Percentiles rank a stretch among this genome's conserved stretches.
Conservation (phyloP, 1,140 invertebrate species). For the Sycobia sp. region DNA sequence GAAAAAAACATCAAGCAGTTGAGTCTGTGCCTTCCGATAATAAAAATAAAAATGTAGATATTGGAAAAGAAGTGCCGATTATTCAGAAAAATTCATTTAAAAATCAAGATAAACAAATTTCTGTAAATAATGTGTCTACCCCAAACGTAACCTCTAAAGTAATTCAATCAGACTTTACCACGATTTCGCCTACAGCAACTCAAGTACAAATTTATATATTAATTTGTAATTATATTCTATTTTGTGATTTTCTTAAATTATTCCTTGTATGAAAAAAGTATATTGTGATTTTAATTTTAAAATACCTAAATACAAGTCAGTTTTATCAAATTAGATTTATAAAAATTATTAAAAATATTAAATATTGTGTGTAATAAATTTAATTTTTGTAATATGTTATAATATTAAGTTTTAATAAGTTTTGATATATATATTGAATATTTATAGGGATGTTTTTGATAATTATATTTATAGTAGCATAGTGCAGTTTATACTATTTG, state of each 20-base stretch:
- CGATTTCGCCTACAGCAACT: conserved; percentile 23
- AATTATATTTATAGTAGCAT: too few species aligned
- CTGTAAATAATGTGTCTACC: too few species aligned
- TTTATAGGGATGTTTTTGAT: not conserved
- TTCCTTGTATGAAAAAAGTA: too few species aligned
- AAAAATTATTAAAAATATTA: not conserved
- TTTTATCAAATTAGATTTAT: not conserved
- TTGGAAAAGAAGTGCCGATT: too few species aligned
- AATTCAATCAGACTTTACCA: conserved; percentile 10
- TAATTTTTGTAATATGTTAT: not conserved
- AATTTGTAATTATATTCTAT: too few species aligned
- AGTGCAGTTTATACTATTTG: too few species aligned
- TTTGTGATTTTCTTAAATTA: too few species aligned
- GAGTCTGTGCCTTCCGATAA: not conserved
- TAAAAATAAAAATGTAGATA: conserved; percentile 14
- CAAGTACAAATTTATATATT: conserved; percentile 8
- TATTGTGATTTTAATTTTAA: not conserved
- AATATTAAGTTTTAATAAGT: not conserved
- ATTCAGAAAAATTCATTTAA: too few species aligned
- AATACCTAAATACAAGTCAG: not conserved
- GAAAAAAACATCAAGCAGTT: conserved; percentile 27
- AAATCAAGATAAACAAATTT: too few species aligned
- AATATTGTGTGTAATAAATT: too few species aligned
- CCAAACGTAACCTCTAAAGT: conserved; percentile 43
- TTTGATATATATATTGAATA: not conserved